Evolutionary conservation across 2,113 vertebrate species (phyloP).

Genomic region (Edolisoma coerulescens): DNA sequence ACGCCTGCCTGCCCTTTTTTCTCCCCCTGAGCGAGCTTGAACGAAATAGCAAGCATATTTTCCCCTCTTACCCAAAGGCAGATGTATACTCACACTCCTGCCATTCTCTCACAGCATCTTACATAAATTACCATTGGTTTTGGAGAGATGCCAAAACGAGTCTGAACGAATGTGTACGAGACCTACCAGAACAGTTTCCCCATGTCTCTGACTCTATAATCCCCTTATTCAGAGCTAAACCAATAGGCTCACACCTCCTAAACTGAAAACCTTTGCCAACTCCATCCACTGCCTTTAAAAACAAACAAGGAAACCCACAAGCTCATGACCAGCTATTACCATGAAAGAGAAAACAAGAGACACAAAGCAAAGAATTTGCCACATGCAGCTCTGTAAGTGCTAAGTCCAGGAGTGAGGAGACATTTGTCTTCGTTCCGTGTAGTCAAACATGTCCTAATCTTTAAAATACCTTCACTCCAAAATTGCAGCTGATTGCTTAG

Average conservation of each 20-base stretch:
- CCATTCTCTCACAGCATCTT: slow-evolving; percentile 2
- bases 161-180: background rate
- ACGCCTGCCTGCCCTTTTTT: background rate
- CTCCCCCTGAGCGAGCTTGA: background rate
- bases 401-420: background rate
- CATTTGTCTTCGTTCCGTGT: background rate
- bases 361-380: slow-evolving; percentile 12
- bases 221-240: slow-evolving; percentile 2
- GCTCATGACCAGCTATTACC: background rate
- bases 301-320: slow-evolving; percentile 44
- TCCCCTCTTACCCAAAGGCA: background rate
- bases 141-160: background rate
- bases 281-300: slow-evolving; percentile 1
- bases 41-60: background rate
- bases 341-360: slow-evolving; percentile 11
- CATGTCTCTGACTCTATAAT: background rate
- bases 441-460: background rate
- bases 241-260: background rate
- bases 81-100: background rate
- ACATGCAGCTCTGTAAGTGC: background rate
- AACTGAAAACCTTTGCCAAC: background rate
- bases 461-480: background rate
- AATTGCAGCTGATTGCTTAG: background rate
- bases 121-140: background rate
- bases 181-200: slow-evolving; percentile 5